phyloP scores from a whole-genome alignment of 2,888 invertebrate genomes.

The Abscondita cerata region DNA sequence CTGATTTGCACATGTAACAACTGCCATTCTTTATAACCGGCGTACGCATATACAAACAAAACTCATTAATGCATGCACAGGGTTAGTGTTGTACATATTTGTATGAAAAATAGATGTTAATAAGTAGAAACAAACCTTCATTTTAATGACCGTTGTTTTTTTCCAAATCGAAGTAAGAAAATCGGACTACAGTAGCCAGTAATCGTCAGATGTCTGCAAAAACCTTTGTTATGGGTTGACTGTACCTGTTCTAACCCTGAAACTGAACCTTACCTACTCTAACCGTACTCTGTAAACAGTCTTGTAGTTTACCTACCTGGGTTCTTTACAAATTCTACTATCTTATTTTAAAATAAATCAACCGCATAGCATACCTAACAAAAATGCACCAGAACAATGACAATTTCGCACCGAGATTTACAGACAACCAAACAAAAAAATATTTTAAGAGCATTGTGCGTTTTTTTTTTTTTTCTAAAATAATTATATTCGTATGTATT shows the following conservation, averaged over 20 bases:
- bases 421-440: too few relatives aligned
- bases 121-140: neutral
- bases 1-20: conserved; percentile 16
- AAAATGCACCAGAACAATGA: too few relatives aligned
- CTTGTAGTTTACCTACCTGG: conserved; percentile 23
- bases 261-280: conserved; percentile 41
- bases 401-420: too few relatives aligned
- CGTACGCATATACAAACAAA: conserved; percentile 8
- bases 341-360: too few relatives aligned
- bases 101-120: conserved; percentile 4
- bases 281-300: conserved; percentile 24
- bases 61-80: conserved; percentile 13
- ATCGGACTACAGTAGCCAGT: conserved; percentile 9
- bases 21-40: conserved; percentile 3
- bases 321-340: neutral
- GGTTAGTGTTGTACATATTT: neutral
- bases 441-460: too few relatives aligned
- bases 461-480: too few relatives aligned
- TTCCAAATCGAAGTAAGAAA: neutral
- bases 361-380: too few relatives aligned
- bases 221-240: conserved; percentile 44
- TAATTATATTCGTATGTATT: too few relatives aligned
- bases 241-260: conserved; percentile 47
- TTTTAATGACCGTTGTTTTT: neutral
- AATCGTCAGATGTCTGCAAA: conserved; percentile 30